These are phyloP conservation scores for Latrodectus elegans DNA, from an alignment of 2,888 invertebrate genomes.

Conservation along the genomic window DNA sequence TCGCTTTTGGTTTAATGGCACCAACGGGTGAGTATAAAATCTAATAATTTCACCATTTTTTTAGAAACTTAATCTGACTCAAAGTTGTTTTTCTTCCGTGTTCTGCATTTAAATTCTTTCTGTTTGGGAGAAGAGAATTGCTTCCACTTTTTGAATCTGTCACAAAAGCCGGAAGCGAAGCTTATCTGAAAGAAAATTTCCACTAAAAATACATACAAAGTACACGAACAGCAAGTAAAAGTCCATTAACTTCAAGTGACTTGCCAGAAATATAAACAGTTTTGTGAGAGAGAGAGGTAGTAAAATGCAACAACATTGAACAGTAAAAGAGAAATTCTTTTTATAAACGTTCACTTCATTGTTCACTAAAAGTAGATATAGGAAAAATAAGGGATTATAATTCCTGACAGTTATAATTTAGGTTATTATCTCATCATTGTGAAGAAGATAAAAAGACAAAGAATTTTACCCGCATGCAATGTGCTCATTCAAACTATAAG, in stretches of 20 bases:
- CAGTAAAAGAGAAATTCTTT: too few relatives aligned
- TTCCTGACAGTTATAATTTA: slow-evolving; percentile 23
- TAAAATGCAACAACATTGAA: too few relatives aligned
- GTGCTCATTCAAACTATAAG: not conserved
- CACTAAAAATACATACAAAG: not conserved
- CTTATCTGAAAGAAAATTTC: too few relatives aligned
- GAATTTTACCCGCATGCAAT: not conserved
- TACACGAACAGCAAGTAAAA: not conserved
- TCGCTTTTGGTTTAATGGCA: too few relatives aligned
- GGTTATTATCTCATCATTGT: slow-evolving; percentile 40
- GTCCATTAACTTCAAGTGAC: slow-evolving; percentile 1
- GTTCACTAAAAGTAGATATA: slow-evolving; percentile 17
- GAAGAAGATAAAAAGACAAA: slow-evolving; percentile 28
- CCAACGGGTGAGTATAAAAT: too few relatives aligned
- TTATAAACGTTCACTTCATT: slow-evolving; percentile 25
- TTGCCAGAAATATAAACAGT: not conserved
- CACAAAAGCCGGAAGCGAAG: too few relatives aligned
- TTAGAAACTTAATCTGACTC: too few relatives aligned
- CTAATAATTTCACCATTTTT: too few relatives aligned
- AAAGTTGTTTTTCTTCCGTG: too few relatives aligned
- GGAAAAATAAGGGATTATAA: not conserved
- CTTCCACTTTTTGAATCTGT: too few relatives aligned
- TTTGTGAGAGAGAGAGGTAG: not conserved
- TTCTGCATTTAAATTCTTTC: too few relatives aligned
- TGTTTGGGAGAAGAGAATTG: too few relatives aligned